A percentile compares a stretch with the other conserved stretches of the same genome.
phyloP scores from a whole-genome alignment of 2,888 invertebrate genomes.

The Hyles lineata region DNA sequence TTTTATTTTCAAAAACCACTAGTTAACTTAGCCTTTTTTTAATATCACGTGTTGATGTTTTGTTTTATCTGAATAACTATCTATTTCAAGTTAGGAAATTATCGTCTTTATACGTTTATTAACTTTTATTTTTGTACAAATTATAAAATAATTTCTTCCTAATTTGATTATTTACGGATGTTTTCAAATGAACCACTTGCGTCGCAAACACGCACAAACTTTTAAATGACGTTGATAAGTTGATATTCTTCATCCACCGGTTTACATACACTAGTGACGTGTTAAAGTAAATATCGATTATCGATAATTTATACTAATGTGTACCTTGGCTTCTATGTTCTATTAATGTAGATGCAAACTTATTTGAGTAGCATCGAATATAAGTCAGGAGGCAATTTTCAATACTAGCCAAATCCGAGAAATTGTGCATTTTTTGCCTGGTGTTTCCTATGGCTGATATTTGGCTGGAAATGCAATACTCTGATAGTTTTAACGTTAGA shows the following conservation, averaged over 20 bases:
- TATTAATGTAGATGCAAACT: too few species aligned
- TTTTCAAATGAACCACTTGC: conserved; percentile 42
- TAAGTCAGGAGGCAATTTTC: too few species aligned
- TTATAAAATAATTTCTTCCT: not conserved
- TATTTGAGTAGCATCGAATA: too few species aligned
- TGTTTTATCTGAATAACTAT: conserved; percentile 3
- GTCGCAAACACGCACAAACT: conserved; percentile 67
- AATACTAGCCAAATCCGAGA: too few species aligned
- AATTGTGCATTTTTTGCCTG: too few species aligned
- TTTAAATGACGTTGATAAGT: conserved; percentile 53
- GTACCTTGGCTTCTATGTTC: too few species aligned
- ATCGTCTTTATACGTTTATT: not conserved
- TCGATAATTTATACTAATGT: not conserved
- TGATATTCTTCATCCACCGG: conserved; percentile 3
- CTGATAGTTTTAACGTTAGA: too few species aligned
- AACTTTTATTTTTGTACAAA: not conserved
- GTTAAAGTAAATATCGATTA: not conserved
- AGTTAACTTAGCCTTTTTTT: conserved; percentile 28
- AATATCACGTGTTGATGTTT: conserved; percentile 51
- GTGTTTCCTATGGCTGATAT: too few species aligned
- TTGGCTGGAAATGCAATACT: too few species aligned
- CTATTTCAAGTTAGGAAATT: not conserved
- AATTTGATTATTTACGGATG: not conserved
- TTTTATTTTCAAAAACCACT: conserved; percentile 40
- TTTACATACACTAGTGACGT: conserved; percentile 11